Evolutionary conservation across 1,140 invertebrate species (phyloP), one percentile per base, ranked within the genome.

Genomic region (Temnothorax nylanderi): DNA sequence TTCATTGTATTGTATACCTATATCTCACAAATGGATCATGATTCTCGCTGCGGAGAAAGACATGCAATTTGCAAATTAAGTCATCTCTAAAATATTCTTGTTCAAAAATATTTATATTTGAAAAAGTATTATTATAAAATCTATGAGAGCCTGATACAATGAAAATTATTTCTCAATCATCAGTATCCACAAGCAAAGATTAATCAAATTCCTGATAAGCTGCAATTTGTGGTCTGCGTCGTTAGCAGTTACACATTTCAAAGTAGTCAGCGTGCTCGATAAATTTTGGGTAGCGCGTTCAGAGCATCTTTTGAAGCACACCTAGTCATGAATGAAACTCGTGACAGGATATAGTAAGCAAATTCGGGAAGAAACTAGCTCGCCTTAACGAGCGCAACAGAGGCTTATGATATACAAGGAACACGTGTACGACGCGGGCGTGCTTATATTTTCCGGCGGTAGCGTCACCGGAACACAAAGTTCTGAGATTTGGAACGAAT

Each of bases 371-470:
- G 64, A 54, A 67, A 64, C 72, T 51, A 32, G 75, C 47, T 47
- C 37, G 37, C 75, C 64, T 75, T 77, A 58, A 89, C 87, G 74
- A 80, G 60, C 86, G 41, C 72, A 65, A 47, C 54, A 56, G 62
- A 49, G 62, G 58, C 81, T 90, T 81, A 88, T 86, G 75, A 89
- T 89, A 91, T 87, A 90, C 88, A 91, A 72, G 81, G 78, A 85
- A 90, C 89, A 91, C 90, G 87, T 90, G 90, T 81, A 86, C 87
- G 62, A 44, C 32, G 51, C 44, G 37, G 21, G 13, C n/a, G 32
- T 91, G 89, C 90, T 91, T 90, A 87, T 44, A 76, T 76, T 87
- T 84, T 47, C 21, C 44, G 77, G 64, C 56, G 64, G 62, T 58
- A 32, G 49, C 77, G 34, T 71, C 44, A 76, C 54, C 56, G 71